Base-by-base conservation (phyloP, 2,113 vertebrate genomes). In the Scortum barcoo region DNA sequence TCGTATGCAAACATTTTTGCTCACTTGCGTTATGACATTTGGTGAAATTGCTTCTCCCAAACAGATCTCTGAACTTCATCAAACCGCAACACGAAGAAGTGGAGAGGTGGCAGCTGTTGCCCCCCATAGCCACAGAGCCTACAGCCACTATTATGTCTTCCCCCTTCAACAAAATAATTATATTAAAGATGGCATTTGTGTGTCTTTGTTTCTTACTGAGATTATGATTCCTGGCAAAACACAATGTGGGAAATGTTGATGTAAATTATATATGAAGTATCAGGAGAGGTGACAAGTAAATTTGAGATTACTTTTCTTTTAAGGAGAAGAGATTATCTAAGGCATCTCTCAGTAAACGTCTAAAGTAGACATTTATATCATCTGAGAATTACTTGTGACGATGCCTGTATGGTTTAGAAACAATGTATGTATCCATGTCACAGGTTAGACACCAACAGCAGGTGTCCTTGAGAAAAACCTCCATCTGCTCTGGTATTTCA, bases 1-100 rank as follows among this genome's bases (percentile, higher is more conserved):
- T 81, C 85, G 26, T 36, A 69, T 79, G 81, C 62, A 86, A 86
- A 88, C 86, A 78, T 67, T 20, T 20, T 83, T 69, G 53, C 83
- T 77, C 58, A 16, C 61, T 72, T 74, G 26, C 28, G 0, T 65
- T 77, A 74, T 90, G 90, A 91, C 89, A 86, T 93, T 90, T 88
- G 87, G 50, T 58, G 65, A 84, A 88, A 92, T 80, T 89, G 83
- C 76, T 90, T 88, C 85, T 82, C 65, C 77, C 42, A 36, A 83
- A 70, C 40, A 84, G 69, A 86, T 92, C 76, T 85, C 72, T 57
- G 48, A 85, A 89, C 76, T 78, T 87, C 62, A 90, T 92, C 69
- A 81, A 68, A 78, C 50, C 28, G 19, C 38, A 48, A 65, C 60
- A n/a, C 74, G n/a, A n/a, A n/a, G n/a, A 65, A 60, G 42, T 30